phyloP scores from a whole-genome alignment of 2,797 vertebrate species.

The Cyclopterus lumpus region DNA sequence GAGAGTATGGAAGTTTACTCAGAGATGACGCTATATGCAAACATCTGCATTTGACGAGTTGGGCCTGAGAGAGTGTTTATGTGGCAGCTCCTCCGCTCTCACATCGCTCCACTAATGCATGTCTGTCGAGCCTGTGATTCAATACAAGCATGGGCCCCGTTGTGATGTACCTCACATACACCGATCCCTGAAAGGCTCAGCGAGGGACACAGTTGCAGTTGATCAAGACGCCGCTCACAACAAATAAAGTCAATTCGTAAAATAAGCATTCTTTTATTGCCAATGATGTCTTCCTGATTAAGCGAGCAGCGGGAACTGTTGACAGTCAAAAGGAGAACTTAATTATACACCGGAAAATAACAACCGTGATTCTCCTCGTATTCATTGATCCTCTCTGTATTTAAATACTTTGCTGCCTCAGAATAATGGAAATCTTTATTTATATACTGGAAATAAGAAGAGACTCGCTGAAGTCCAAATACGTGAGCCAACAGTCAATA shows the following conservation, averaged over 20 bases:
- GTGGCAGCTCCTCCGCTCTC: too few relatives aligned
- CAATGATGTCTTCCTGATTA: neutral
- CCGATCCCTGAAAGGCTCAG: neutral
- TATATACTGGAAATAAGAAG: constrained; percentile 14
- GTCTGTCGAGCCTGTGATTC: neutral
- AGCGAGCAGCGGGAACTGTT: neutral
- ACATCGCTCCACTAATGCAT: neutral
- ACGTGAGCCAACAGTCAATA: constrained; percentile 17
- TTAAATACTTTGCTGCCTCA: neutral
- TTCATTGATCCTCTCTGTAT: neutral
- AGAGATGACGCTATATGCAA: too few relatives aligned
- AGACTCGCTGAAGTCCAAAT: constrained; percentile 26
- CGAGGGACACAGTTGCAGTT: neutral
- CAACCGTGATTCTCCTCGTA: neutral
- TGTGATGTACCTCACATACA: neutral
- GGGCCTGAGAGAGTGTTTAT: too few relatives aligned
- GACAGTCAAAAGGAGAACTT: neutral
- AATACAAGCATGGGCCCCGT: neutral
- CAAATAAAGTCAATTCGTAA: neutral
- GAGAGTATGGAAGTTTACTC: too few relatives aligned
- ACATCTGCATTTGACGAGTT: too few relatives aligned
- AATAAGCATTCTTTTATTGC: neutral
- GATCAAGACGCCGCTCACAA: neutral
- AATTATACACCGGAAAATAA: neutral
- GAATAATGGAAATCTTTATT: constrained; percentile 11